Conservation (phyloP, 2,797 vertebrate species). For the Dromococcyx pavoninus region DNA sequence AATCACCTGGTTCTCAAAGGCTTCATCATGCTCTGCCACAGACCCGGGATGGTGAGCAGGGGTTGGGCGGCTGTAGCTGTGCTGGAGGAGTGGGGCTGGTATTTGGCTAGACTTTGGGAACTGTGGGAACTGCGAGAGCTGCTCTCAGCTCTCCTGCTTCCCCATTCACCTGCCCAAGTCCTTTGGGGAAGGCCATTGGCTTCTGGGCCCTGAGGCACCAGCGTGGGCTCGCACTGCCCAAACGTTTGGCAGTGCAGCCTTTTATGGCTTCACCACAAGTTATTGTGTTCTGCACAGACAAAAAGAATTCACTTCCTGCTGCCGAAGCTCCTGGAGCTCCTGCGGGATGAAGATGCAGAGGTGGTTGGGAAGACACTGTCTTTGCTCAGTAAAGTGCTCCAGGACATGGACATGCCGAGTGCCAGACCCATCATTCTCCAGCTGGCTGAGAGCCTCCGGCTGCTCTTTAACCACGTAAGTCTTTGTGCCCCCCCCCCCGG, state of each 20-base stretch:
- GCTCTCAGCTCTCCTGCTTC: neutral
- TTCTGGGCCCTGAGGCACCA: neutral
- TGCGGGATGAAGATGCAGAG: too few species aligned
- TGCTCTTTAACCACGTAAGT: neutral
- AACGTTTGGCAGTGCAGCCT: too few species aligned
- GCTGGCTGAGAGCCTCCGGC: neutral
- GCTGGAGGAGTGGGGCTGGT: neutral
- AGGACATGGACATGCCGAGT: too few species aligned
- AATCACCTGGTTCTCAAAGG: neutral
- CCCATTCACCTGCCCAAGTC: neutral
- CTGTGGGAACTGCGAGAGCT: neutral
- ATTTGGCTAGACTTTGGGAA: neutral
- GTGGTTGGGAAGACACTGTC: too few species aligned
- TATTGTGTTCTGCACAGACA: too few species aligned
- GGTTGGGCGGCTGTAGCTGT: too few species aligned
- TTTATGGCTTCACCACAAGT: too few species aligned
- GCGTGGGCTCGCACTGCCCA: too few species aligned
- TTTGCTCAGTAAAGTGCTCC: too few species aligned
- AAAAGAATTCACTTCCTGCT: too few species aligned
- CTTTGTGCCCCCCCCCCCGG: neutral
- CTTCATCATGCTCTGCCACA: neutral
- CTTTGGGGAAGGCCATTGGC: neutral
- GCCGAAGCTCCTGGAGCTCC: too few species aligned
- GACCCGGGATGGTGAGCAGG: neutral
- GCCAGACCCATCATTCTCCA: too few species aligned